A percentile compares a stretch with the other conserved stretches of the same genome.
phyloP scores from a whole-genome alignment of 2,797 vertebrate species.

The Aphelocoma californica region DNA sequence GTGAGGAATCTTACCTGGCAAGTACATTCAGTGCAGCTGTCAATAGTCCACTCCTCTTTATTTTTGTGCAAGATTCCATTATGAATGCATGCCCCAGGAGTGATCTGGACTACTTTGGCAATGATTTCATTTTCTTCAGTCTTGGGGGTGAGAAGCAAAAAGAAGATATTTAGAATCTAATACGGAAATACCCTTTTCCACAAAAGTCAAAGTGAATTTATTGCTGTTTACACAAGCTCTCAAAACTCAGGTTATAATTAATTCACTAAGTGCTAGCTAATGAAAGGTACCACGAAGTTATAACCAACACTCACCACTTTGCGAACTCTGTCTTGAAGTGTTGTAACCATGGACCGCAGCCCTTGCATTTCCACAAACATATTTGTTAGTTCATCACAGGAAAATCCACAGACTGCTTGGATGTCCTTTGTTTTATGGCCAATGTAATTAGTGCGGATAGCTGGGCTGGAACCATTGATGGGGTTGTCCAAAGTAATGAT shows the following conservation, averaged over 20 bases:
- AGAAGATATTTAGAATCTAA: background rate
- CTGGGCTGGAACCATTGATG: constrained; percentile 92
- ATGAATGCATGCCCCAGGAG: constrained; percentile 85
- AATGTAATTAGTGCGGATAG: constrained; percentile 91
- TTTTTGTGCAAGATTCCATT: constrained; percentile 87
- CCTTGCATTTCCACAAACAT: constrained; percentile 93
- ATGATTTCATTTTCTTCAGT: constrained; percentile 79
- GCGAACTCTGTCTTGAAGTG: constrained; percentile 85
- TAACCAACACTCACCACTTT: constrained; percentile 86
- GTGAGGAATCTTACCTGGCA: constrained; percentile 84
- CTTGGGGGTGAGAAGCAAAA: constrained; percentile 63
- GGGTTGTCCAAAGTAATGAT: constrained; percentile 90
- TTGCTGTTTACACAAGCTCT: background rate
- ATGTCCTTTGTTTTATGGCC: constrained; percentile 95
- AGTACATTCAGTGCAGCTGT: constrained; percentile 95
- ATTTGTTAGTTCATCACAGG: constrained; percentile 90
- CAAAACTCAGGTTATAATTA: background rate
- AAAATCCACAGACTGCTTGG: constrained; percentile 91
- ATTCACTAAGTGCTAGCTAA: background rate
- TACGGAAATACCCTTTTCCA: background rate
- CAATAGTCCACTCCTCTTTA: constrained; percentile 93
- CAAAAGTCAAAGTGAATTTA: background rate
- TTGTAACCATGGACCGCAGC: constrained; percentile 87
- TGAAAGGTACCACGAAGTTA: background rate
- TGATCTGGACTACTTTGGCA: constrained; percentile 75